Evolutionary conservation across 1,140 invertebrate genomes (phyloP), one percentile per base, ranked within the genome.

Genomic region (Asbolus verrucosus): DNA sequence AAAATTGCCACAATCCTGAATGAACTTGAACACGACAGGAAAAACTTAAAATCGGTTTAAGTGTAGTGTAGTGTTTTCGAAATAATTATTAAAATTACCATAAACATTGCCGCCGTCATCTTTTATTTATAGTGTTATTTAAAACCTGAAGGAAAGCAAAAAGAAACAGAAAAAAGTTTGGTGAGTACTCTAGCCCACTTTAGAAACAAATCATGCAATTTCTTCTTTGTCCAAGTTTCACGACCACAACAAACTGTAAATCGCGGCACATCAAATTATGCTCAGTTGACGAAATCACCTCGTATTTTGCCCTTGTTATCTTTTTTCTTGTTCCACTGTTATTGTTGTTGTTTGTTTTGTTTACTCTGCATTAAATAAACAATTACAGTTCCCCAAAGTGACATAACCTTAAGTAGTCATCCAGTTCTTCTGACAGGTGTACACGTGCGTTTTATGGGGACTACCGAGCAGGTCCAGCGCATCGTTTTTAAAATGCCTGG

Each of bases 381-480:
- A 62, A 62, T 62, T 62, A 62, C 18, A 18, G 60, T 62, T 38
- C 9, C 8, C 31, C 15, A 4, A 59, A 38, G 36, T 36, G 27
- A 62, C 60, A 62, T 62, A 62, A 62, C 60, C 60, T 62, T 62
- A 62, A 62, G 16, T 31, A 62, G 60, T 62, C 18, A 62, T 9
- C 60, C 60, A 62, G 60, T 36, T 62, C 60, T 62, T 62, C 31
- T 62, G 60, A 62, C 60, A 62, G 60, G 60, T 62, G 60, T 19
- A 62, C 60, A 62, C 60, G 60, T 62, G 60, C 27, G 60, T 62
- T 62, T 62, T 24, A 21, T 62, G 11, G 6, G 18, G 31, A 62
- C 31, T 62, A 62, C 60, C 60, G 60, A 62, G 60, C 60, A 62
- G 60, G 60, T 62, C 60, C 60, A 62, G 36, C 36, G 60, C 60